phyloP scores from a whole-genome alignment of 2,113 vertebrate species.

The Vulpes lagopus region DNA sequence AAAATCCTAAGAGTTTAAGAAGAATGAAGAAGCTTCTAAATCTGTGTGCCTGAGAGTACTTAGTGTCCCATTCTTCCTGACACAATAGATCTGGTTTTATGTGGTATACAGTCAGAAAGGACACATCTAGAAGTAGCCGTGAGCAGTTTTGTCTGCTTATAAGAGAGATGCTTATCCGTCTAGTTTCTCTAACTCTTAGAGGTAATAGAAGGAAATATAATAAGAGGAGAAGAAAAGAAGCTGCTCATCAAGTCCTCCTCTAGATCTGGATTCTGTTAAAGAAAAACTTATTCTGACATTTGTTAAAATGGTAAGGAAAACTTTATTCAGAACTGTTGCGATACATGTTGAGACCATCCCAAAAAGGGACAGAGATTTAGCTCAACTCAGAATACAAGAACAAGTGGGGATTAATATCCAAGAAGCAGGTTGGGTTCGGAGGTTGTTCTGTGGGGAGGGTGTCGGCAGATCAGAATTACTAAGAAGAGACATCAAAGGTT shows the following conservation, averaged over 20 bases:
- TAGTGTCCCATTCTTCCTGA: constrained; percentile 13
- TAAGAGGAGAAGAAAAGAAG: not conserved
- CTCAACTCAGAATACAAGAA: not conserved
- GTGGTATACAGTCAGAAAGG: not conserved
- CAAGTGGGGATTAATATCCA: not conserved
- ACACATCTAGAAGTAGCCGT: not conserved
- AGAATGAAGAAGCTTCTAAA: constrained; percentile 42
- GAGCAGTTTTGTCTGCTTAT: not conserved
- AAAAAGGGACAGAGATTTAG: not conserved
- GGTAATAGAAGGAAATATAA: constrained; percentile 47
- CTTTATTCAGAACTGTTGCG: not conserved
- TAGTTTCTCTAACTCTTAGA: constrained; percentile 1
- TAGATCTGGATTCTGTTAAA: constrained; percentile 23
- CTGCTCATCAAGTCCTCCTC: not conserved
- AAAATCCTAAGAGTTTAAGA: constrained; percentile 28
- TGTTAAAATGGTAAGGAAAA: constrained; percentile 38
- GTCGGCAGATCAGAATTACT: not conserved
- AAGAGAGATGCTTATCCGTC: constrained; percentile 20
- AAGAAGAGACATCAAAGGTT: not conserved
- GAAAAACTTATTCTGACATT: not conserved
- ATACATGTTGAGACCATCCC: not conserved
- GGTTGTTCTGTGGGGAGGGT: fast-evolving
- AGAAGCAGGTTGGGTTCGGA: not conserved
- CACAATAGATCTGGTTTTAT: constrained; percentile 38
- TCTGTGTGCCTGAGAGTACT: not conserved